Evolutionary conservation across 2,888 invertebrate species (phyloP), one percentile per base, ranked within the genome.

Genomic region (Spodoptera littoralis): DNA sequence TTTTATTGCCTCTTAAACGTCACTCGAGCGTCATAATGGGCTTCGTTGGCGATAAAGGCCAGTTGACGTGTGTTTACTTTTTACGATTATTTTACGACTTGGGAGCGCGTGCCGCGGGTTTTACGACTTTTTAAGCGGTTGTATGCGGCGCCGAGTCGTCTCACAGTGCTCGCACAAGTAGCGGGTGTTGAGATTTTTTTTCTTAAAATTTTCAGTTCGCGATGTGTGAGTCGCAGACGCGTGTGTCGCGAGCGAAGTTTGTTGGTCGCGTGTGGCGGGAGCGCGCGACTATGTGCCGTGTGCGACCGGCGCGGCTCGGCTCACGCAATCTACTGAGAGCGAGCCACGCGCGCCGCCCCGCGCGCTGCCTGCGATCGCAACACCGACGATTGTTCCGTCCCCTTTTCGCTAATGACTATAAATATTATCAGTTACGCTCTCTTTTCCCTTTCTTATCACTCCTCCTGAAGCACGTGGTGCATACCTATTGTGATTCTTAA

Each of bases 301-400:
- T 85, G 88, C 93, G 92, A 91, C 92, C 95, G 94, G 92, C 95
- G 95, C 92, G 91, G 95, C 95, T 95, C 96, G 95, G 95, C 95
- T 95, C 96, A 95, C 95, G 96, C 96, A 95, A 93, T 95, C 95
- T 96, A 95, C 96, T 96, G 95, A 84, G 84, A 95, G 81, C 90
- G 90, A 67, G 76, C 89, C 94, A 94, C 95, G 95, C 96, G 95
- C 95, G 95, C 95, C 95, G 95, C 95, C 95, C 94, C 93, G 93
- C 95, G 92, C 89, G 90, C 79, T 92, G 91, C 93, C 92, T 89
- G 90, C 89, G 86, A 84, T 84, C 88, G 88, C 90, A 86, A 87
- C 87, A 82, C 87, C 82, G 81, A 86, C 90, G 88, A 91, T 90
- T 91, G 92, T 93, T 91, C 93, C 94, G 93, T 94, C 94, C 94